Base-by-base conservation (phyloP, 2,888 invertebrate species). In the Diarsia dahlii region DNA sequence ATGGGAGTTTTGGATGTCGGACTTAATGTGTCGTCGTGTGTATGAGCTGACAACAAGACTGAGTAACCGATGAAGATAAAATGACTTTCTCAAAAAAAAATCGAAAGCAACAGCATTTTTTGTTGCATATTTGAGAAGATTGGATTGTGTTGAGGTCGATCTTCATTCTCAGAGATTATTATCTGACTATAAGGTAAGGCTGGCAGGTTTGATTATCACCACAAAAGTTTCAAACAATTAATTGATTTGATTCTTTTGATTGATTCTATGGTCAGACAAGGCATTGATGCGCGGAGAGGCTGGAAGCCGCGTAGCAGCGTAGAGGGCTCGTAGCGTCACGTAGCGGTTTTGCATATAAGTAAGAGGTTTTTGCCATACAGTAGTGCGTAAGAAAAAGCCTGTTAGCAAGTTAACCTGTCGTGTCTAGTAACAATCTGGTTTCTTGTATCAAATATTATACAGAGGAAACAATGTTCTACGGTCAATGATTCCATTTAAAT, bases 81-180 rank as follows among this genome's bases (percentile, higher is more conserved):
- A 58, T 28, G 23, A 28, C 5, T n/a, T 13, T 34, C 3, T 23
- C 46, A 20, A 52, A 60, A 28, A 20, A 6, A 3, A 34, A 5
- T 60, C 10, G 45, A 28, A 66, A 62, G 23, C 4, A 10, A 39
- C 20, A 23, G 15, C 4, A 39, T 18, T 67, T n/a, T 5, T 34
- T 48, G 20, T 39, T 76, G 50, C 52, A 68, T 23, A 60, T 74
- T 58, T 58, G n/a, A n/a, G 4, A 60, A 58, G 4, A 45, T 15
- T n/a, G 50, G 3, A 39, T 13, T 64, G 18, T n/a, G 10, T 20
- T 50, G 18, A 52, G 5, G 1, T 58, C 1, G 18, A 20, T 34
- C n/a, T 34, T 23, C 5, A 18, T n/a, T 62, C 3, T 20, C 34
- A 28, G 28, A 28, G 9, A 60, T n/a, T 58, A 34, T 60, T 58